Evolutionary conservation across 2,113 vertebrate genomes (phyloP), one percentile per base, ranked within the genome.

Genomic region (Mustela nigripes): DNA sequence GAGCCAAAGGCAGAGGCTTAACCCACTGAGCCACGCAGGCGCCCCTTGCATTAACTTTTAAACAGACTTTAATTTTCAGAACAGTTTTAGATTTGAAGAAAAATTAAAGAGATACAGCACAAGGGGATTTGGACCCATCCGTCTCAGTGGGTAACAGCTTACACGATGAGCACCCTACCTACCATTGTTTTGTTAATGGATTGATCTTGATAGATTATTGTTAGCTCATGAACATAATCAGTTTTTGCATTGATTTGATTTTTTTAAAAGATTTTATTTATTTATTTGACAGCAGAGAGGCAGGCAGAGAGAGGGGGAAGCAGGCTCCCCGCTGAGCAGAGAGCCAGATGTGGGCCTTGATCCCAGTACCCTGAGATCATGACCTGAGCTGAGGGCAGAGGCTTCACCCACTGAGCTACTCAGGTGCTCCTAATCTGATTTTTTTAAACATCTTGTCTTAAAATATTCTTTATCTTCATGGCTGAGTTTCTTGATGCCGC

Each of bases 61-160:
- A 80, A 42, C 60, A 97, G 69, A 11, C 24, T 92, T 76, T 42
- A 50, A 53, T 81, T 94, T 83, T 83, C n/a, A 86, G 36, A 63
- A 36, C 4, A 33, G 11, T 62, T 22, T 74, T 58, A 89, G 63
- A 65, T 42, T 58, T 60, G 36, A 31, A 56, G 58, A 14, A 60
- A 82, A 74, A 39, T 15, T 0, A 1, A 22, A 24, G 79, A 9
- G 53, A 39, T 14, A 7, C 9, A 11, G 15, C 4, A 18, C 11
- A n/a, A 31, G 10, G 7, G 24, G 33, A 7, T 14, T 0, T 31
- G 19, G 58, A 3, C 22, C 21, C 36, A 22, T 8, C 14, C 60
- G 26, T 16, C 58, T 56, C 15, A 14, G 7, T n/a, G 19, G 12
- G 50, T 53, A 78, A 33, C 24, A 11, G 56, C 56, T 71, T 65